Conservation (phyloP, 2,888 invertebrate genomes). For the Pilophorus perplexus region DNA sequence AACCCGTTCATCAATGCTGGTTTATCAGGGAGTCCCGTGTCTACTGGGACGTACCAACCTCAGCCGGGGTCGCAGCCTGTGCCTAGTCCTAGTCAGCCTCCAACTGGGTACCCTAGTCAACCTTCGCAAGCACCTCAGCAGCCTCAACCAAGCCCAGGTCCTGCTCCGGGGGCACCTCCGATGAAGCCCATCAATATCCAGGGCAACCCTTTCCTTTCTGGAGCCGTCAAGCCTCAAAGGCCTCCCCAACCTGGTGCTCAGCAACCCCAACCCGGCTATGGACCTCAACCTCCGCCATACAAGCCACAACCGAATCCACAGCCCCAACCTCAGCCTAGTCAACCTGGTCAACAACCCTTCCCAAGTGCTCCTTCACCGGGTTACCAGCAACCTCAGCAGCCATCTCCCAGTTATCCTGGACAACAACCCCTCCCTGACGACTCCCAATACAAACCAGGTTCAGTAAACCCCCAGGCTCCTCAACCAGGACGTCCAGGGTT, state of each 20-base stretch:
- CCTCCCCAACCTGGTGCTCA: constrained; percentile 31
- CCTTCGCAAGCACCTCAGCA: constrained; percentile 13
- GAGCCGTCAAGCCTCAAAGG: constrained; percentile 22
- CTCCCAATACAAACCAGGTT: constrained; percentile 24
- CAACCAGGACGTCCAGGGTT: constrained; percentile 21
- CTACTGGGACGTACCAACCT: constrained; percentile 23
- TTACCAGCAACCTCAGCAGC: constrained; percentile 46
- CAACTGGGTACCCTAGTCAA: not conserved
- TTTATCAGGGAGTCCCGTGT: constrained; percentile 24
- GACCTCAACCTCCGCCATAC: constrained; percentile 21
- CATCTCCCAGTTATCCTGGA: constrained; percentile 49
- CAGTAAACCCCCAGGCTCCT: constrained; percentile 5
- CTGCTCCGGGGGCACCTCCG: constrained; percentile 4
- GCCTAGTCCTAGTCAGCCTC: not conserved
- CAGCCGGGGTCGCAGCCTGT: constrained; percentile 16
- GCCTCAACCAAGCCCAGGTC: constrained; percentile 17
- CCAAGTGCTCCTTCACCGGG: not conserved
- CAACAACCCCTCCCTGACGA: too few relatives aligned
- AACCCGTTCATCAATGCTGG: constrained; percentile 37
- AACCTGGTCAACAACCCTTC: constrained; percentile 51
- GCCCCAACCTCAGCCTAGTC: constrained; percentile 48
- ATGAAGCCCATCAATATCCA: constrained; percentile 27
- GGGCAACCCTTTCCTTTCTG: constrained; percentile 16
- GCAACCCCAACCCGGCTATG: constrained; percentile 31
- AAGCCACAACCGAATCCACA: constrained; percentile 12